These are phyloP conservation scores for Noctua pronuba DNA, from an alignment of 2,888 invertebrate genomes.

Conservation along the genomic window DNA sequence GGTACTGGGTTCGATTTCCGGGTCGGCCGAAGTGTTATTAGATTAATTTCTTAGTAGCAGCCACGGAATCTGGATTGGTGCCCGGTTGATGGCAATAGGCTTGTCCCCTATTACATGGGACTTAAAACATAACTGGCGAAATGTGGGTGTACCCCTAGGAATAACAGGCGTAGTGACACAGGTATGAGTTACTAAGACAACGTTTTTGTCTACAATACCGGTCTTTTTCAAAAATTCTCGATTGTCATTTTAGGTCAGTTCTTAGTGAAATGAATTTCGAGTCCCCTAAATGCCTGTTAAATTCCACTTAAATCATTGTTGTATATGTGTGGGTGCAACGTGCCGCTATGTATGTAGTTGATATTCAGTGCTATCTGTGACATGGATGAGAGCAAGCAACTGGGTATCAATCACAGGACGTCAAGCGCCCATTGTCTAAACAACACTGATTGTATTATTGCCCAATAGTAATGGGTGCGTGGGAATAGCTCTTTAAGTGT, in stretches of 20 bases:
- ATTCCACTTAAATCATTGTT: background rate
- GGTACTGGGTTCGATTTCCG: too few relatives aligned
- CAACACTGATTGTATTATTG: constrained; percentile 37
- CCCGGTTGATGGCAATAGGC: too few relatives aligned
- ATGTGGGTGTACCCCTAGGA: too few relatives aligned
- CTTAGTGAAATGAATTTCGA: background rate
- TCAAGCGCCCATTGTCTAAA: constrained; percentile 42
- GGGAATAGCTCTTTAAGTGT: constrained; percentile 31
- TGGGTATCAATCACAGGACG: constrained; percentile 46
- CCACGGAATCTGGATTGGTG: too few relatives aligned
- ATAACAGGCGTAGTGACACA: too few relatives aligned
- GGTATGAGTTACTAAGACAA: background rate
- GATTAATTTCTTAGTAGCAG: too few relatives aligned
- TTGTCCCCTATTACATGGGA: too few relatives aligned
- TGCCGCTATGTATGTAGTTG: background rate
- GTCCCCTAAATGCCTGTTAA: background rate
- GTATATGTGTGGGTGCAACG: background rate
- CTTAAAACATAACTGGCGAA: too few relatives aligned
- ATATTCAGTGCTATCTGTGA: background rate
- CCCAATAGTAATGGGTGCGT: constrained; percentile 38
- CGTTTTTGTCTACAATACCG: background rate
- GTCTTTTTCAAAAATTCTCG: background rate
- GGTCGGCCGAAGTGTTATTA: too few relatives aligned
- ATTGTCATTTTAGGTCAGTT: background rate
- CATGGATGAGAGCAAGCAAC: constrained; percentile 9